Evolutionary conservation across 2,797 vertebrate species (phyloP).

Genomic region (Sebastes minor): DNA sequence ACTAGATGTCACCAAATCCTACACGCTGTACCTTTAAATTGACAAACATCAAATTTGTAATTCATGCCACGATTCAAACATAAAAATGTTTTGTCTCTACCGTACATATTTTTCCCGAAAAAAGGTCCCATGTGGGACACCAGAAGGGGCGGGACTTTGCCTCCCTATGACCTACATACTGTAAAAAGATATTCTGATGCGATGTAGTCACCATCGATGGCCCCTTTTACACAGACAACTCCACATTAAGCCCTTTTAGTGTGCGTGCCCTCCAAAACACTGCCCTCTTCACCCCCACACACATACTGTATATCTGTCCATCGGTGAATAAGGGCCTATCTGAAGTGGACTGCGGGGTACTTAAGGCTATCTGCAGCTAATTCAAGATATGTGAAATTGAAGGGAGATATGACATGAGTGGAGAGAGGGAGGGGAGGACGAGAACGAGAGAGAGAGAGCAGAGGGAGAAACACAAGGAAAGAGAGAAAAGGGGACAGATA

Average conservation of each 20-base stretch:
- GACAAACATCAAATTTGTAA: too few relatives aligned
- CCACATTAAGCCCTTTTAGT: conserved; percentile 37
- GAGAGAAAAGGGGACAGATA: not conserved
- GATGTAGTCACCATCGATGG: not conserved
- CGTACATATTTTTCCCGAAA: too few relatives aligned
- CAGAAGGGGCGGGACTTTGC: too few relatives aligned
- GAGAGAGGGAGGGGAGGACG: conserved; percentile 24
- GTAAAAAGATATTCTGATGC: not conserved
- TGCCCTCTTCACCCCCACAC: conserved; percentile 22
- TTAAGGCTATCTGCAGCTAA: conserved; percentile 82
- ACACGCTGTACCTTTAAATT: too few relatives aligned
- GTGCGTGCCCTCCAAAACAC: conserved; percentile 51
- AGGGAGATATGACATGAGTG: conserved; percentile 77
- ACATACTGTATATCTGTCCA: conserved; percentile 65
- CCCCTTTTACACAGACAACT: conserved; percentile 18
- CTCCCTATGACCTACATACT: not conserved
- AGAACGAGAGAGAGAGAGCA: conserved; percentile 2
- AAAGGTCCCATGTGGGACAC: too few relatives aligned
- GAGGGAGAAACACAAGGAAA: conserved; percentile 5
- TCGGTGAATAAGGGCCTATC: conserved; percentile 74
- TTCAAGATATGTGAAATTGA: conserved; percentile 84
- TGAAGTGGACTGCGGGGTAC: conserved; percentile 73
- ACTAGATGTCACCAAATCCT: too few relatives aligned
- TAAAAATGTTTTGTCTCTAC: too few relatives aligned
- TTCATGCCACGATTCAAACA: too few relatives aligned